Evolutionary conservation across 2,113 vertebrate genomes (phyloP).

Genomic region (Chloebia gouldiae): DNA sequence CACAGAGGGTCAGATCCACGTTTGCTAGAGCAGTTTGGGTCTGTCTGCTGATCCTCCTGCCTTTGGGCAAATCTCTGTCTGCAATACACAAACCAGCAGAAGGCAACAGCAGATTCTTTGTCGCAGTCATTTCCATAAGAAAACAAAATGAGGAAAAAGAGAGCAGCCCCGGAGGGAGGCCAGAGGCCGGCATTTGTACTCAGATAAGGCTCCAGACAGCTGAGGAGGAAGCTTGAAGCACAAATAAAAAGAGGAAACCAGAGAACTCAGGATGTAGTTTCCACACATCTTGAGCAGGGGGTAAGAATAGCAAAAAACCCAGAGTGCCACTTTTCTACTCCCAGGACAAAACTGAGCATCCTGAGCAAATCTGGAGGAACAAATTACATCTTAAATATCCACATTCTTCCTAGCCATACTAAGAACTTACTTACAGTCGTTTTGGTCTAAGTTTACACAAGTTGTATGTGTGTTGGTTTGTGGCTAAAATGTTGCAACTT

Average conservation of each 20-base stretch:
- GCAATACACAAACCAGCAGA: neutral
- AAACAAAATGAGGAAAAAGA: conserved; percentile 1
- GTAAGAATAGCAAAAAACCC: conserved; percentile 9
- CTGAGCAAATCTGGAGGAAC: neutral
- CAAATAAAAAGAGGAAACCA: conserved; percentile 53
- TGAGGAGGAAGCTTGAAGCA: conserved; percentile 44
- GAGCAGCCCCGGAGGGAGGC: neutral
- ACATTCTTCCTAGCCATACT: neutral
- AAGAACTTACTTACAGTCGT: neutral
- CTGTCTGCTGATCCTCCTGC: neutral
- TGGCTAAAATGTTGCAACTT: neutral
- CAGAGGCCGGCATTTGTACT: neutral
- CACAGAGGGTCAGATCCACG: neutral
- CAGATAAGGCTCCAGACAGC: conserved; percentile 19
- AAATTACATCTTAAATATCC: neutral
- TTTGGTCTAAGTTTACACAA: neutral
- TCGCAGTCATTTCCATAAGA: neutral
- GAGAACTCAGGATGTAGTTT: conserved; percentile 44
- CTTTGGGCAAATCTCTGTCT: neutral
- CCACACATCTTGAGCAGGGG: neutral
- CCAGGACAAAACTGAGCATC: neutral
- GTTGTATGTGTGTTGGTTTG: neutral
- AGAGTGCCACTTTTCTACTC: neutral
- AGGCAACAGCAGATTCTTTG: neutral
- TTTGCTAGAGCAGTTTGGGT: neutral